Evolutionary conservation across 2,113 vertebrate species (phyloP).

Genomic region (Tursiops truncatus): DNA sequence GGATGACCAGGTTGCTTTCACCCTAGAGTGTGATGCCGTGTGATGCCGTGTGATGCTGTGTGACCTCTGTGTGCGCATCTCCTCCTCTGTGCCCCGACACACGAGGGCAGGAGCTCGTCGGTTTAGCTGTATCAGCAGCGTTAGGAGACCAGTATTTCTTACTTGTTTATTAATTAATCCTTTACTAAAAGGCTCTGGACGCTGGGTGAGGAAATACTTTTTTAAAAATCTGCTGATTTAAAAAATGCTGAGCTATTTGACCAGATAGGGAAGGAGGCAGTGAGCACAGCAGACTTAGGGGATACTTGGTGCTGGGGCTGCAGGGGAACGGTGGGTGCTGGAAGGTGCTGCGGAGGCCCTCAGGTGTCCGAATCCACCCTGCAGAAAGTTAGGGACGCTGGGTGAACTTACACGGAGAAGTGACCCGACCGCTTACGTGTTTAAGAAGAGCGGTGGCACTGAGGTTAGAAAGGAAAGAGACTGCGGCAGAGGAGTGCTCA

Average conservation of each 20-base stretch:
- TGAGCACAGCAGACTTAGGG: fast-evolving
- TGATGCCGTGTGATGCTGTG: background rate
- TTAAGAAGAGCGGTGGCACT: fast-evolving
- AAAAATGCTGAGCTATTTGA: background rate
- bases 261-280: too few relatives aligned
- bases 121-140: background rate
- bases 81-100: background rate
- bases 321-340: background rate
- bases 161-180: background rate
- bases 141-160: background rate
- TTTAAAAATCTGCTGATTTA: background rate
- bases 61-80: too few relatives aligned
- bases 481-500: fast-evolving
- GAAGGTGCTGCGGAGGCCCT: fast-evolving
- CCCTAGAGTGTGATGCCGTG: background rate
- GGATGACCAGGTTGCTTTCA: fast-evolving
- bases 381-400: too few relatives aligned
- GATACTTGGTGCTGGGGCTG: fast-evolving
- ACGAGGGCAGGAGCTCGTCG: background rate
- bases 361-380: background rate
- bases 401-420: fast-evolving
- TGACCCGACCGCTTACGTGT: fast-evolving
- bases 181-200: too few relatives aligned
- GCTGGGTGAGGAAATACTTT: too few relatives aligned
- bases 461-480: fast-evolving